Evolutionary conservation across 2,113 vertebrate genomes (phyloP).

Genomic region (Hiodon tergisus): DNA sequence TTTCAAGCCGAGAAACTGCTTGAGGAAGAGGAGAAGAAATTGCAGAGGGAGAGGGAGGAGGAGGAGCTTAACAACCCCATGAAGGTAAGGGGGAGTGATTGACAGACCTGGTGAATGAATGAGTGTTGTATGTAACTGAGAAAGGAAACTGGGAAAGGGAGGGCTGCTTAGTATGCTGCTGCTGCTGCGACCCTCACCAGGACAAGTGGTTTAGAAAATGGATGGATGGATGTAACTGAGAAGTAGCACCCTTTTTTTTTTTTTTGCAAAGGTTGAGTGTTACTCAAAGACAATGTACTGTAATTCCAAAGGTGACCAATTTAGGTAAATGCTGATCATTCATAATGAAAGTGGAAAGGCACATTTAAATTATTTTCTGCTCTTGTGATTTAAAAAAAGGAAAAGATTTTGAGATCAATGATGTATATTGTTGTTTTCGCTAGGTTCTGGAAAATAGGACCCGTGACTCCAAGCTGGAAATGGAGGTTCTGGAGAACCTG

Average conservation of each 20-base stretch:
- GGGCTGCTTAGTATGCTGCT: too few species aligned
- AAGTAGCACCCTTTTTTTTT: neutral
- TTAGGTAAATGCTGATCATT: too few species aligned
- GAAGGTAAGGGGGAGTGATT: conserved; percentile 68
- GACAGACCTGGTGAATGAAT: neutral
- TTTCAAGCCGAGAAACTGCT: conserved; percentile 93
- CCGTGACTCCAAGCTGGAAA: conserved; percentile 93
- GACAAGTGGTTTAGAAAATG: too few species aligned
- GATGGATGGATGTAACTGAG: neutral
- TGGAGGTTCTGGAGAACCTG: conserved; percentile 95
- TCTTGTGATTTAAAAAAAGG: neutral
- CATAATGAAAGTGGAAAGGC: too few species aligned
- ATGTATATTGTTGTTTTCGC: neutral
- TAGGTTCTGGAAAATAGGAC: conserved; percentile 94
- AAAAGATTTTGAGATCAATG: neutral
- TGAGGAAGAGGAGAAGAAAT: conserved; percentile 86
- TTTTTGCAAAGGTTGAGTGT: neutral
- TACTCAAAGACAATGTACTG: too few species aligned
- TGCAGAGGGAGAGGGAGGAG: conserved; percentile 83
- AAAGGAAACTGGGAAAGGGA: neutral
- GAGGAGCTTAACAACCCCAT: conserved; percentile 97
- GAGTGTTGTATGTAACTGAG: neutral
- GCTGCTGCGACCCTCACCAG: too few species aligned
- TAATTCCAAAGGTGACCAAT: too few species aligned
- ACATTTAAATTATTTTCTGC: too few species aligned